Base-by-base conservation (phyloP, 2,888 invertebrate genomes). In the Anoncus sp. region DNA sequence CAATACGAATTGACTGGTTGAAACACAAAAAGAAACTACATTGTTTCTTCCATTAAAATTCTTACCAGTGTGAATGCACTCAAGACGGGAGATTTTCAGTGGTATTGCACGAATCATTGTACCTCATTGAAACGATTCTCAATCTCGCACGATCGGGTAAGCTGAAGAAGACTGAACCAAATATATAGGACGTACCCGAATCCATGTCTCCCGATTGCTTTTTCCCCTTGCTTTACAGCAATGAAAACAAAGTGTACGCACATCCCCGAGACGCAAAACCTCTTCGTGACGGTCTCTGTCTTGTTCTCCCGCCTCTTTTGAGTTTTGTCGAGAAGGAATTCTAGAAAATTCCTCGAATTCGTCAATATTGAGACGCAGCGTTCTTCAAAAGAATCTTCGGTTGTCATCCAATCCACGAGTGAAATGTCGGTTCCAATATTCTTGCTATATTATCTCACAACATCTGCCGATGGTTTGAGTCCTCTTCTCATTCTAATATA, bases 141-240 rank as follows among this genome's bases (percentile, higher is more conserved):
- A 83, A 84, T 83, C 84, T 77, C 77, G 79, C 77, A 69, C 83
- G 81, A 85, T 84, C 82, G 83, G 81, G 82, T 57, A 77, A 67
- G 63, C 51, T 74, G 75, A 55, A 74, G 71, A 47, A 85, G 80
- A 80, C 73, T 75, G 55, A 40, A 38, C 27, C 24, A 35, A 40
- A 62, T 16, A 45, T 35, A 49, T 20, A 16, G 27, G 55, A 51
- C 65, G 57, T 53, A 63, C 74, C 67, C 65, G 81, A 82, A 84
- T 84, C 83, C 82, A 66, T 77, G 72, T 80, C 80, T 74, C 77
- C 82, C 83, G 84, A 86, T 86, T 86, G 85, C 84, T 85, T 85
- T 85, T 84, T 83, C 70, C 73, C 69, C 66, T 31, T 27, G 49
- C 69, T 76, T 59, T 14, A 43, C 43, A 10, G 51, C 12, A 40